Conservation (phyloP, 2,797 vertebrate species). For the Limnodromus scolopaceus region DNA sequence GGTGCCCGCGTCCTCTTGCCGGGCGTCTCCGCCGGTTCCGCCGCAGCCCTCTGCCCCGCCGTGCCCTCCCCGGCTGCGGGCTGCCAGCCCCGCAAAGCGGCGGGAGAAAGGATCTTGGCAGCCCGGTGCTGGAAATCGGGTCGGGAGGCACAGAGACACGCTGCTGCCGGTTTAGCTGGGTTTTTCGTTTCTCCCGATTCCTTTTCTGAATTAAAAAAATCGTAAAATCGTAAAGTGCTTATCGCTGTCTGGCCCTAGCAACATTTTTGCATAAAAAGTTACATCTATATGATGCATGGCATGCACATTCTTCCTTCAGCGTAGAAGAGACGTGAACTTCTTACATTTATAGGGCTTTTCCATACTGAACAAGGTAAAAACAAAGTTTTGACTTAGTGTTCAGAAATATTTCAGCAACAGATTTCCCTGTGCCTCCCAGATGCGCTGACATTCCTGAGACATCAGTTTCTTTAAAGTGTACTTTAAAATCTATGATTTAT, state of each 20-base stretch:
- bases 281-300: rapidly evolving
- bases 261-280: not conserved
- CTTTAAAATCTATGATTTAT: not conserved
- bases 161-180: not conserved
- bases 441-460: not conserved
- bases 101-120: not conserved
- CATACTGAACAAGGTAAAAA: not conserved
- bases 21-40: not conserved
- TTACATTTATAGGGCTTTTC: not conserved
- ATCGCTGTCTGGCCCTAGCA: not conserved
- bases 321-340: not conserved
- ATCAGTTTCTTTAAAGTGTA: not conserved
- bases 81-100: not conserved
- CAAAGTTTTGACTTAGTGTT: not conserved
- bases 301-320: not conserved
- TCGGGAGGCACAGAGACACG: not conserved
- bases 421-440: not conserved
- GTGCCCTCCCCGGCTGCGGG: not conserved
- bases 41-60: not conserved
- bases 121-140: not conserved
- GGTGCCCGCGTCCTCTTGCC: not conserved
- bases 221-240: not conserved
- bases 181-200: not conserved
- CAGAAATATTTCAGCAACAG: not conserved
- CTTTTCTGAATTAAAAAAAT: not conserved